Percentiles rank a stretch among this genome's conserved stretches.
Conservation (phyloP, 1,140 invertebrate species). For the Drosophila ohnishii region DNA sequence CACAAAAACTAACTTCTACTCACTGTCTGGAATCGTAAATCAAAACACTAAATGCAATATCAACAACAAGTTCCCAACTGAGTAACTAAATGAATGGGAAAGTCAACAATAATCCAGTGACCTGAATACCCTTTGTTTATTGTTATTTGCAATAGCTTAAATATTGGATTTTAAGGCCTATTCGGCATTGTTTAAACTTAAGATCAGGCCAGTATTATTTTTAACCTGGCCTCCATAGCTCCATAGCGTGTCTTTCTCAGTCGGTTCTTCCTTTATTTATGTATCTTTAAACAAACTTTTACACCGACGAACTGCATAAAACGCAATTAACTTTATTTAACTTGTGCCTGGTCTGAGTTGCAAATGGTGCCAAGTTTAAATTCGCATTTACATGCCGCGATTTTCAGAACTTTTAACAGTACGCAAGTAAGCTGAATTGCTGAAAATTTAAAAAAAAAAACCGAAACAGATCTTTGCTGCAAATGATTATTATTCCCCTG, state of each 20-base stretch:
- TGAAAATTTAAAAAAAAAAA: constrained; percentile 6
- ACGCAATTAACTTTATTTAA: constrained; percentile 73
- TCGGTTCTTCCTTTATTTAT: constrained; percentile 42
- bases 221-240: constrained; percentile 36
- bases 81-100: constrained; percentile 10
- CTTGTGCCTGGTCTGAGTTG: constrained; percentile 34
- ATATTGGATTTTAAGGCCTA: constrained; percentile 31
- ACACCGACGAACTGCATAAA: constrained; percentile 53
- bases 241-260: not conserved
- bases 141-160: constrained; percentile 28
- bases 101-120: constrained; percentile 31
- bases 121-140: constrained; percentile 38
- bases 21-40: constrained; percentile 4
- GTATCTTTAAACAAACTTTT: constrained; percentile 60
- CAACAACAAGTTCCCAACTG: constrained; percentile 12
- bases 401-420: constrained; percentile 44
- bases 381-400: constrained; percentile 34
- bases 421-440: constrained; percentile 18
- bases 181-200: constrained; percentile 35
- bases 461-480: constrained; percentile 29
- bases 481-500: constrained; percentile 38
- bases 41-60: constrained; percentile 23
- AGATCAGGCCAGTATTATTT: constrained; percentile 37
- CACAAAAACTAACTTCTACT: not conserved
- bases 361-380: constrained; percentile 70